Percentiles rank a stretch among this genome's conserved stretches.
These are phyloP conservation scores for Eupleurogrammus muticus DNA, from an alignment of 2,797 vertebrate species.

Conservation along the genomic window DNA sequence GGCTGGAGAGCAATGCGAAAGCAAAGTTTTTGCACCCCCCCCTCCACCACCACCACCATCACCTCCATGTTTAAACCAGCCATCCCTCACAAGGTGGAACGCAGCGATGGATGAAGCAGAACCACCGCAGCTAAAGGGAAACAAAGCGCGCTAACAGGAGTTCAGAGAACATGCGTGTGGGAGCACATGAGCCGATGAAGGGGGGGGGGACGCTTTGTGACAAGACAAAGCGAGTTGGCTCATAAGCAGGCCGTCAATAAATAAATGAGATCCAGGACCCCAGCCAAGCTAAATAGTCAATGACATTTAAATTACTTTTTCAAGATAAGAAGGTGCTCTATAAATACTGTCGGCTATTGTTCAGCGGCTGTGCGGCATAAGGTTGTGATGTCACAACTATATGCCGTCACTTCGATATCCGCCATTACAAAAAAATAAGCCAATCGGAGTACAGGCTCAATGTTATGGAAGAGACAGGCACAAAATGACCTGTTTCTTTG, in stretches of 20 bases:
- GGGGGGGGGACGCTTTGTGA: conserved; percentile 49
- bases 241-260: conserved; percentile 7
- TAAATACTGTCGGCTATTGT: no score
- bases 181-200: conserved; percentile 38
- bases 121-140: conserved; percentile 18
- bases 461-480: no score
- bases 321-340: no score
- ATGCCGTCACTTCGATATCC: no score
- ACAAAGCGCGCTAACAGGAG: conserved; percentile 27
- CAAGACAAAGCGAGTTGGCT: conserved; percentile 61
- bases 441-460: no score
- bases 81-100: conserved; percentile 9
- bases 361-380: no score
- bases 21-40: background rate
- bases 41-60: background rate
- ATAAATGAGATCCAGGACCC: background rate
- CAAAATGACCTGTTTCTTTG: no score
- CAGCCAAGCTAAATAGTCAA: no score
- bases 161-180: conserved; percentile 48
- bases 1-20: conserved; percentile 20
- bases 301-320: no score
- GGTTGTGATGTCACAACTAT: no score
- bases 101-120: conserved; percentile 25
- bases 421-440: no score
- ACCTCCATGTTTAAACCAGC: no score